A percentile compares a stretch with the other conserved stretches of the same genome.
Conservation (phyloP, 1,140 invertebrate species). For the Caenorhabditis brenneri region DNA sequence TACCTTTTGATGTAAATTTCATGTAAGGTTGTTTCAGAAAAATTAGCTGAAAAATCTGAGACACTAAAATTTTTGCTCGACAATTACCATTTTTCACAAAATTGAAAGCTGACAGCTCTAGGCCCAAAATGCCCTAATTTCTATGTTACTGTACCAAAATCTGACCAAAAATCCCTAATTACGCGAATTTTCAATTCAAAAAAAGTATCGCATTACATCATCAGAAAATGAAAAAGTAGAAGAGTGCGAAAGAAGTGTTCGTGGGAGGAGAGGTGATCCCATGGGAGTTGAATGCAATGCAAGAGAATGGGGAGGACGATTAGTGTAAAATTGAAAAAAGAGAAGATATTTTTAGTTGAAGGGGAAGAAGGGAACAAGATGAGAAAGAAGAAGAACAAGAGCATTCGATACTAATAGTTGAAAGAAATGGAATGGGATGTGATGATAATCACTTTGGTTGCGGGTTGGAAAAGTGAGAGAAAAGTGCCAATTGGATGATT, state of each 20-base stretch:
- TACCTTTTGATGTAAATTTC: not conserved
- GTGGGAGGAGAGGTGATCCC: not conserved
- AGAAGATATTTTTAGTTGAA: constrained; percentile 27
- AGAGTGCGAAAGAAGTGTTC: not conserved
- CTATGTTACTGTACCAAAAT: too few relatives aligned
- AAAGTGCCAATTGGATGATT: not conserved
- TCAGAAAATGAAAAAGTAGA: too few relatives aligned
- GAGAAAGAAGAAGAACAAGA: not conserved
- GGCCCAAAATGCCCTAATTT: too few relatives aligned
- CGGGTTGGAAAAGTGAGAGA: not conserved
- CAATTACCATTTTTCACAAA: too few relatives aligned
- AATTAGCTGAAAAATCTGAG: too few relatives aligned
- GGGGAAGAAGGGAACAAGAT: too few relatives aligned
- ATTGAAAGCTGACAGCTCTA: too few relatives aligned
- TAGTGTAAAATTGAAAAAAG: constrained; percentile 4
- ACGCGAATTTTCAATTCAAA: too few relatives aligned
- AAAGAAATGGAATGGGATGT: not conserved
- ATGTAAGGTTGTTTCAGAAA: too few relatives aligned
- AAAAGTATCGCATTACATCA: too few relatives aligned
- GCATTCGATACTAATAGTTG: constrained; percentile 3
- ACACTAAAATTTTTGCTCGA: too few relatives aligned
- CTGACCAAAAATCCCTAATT: too few relatives aligned
- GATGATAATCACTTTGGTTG: not conserved
- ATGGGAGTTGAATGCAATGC: not conserved
- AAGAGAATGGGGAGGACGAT: not conserved